Evolutionary conservation across 2,797 vertebrate genomes (phyloP).

Genomic region (Salarias fasciatus): DNA sequence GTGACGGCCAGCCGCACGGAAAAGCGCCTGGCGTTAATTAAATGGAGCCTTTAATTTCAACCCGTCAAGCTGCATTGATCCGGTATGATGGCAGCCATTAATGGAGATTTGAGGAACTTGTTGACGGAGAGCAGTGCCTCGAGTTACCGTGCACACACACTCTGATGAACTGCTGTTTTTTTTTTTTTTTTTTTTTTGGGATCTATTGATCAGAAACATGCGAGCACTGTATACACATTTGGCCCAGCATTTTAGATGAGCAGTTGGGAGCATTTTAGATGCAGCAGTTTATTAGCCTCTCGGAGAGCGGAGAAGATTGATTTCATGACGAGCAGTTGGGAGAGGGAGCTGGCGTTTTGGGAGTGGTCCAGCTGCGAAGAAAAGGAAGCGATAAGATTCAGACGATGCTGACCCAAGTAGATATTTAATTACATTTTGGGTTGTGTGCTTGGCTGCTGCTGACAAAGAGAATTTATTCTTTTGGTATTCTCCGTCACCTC

Average conservation of each 20-base stretch:
- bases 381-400: slow-evolving; percentile 49
- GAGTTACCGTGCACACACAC: slow-evolving; percentile 26
- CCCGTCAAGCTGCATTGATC: slow-evolving; percentile 24
- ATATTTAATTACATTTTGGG: slow-evolving; percentile 72
- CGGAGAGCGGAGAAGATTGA: slow-evolving; percentile 58
- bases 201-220: slow-evolving; percentile 51
- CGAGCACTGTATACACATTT: slow-evolving; percentile 26
- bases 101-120: slow-evolving; percentile 46
- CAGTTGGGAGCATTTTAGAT: slow-evolving; percentile 60
- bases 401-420: slow-evolving; percentile 68
- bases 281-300: slow-evolving; percentile 59
- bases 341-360: slow-evolving; percentile 34
- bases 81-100: slow-evolving; percentile 13
- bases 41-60: slow-evolving; percentile 12
- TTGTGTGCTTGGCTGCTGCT: slow-evolving; percentile 61
- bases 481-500: slow-evolving; percentile 35
- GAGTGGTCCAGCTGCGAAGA: slow-evolving; percentile 43
- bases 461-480: slow-evolving; percentile 59
- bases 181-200: too few relatives aligned
- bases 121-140: slow-evolving; percentile 40
- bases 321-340: slow-evolving; percentile 38
- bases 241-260: slow-evolving; percentile 57
- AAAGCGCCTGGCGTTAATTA: slow-evolving; percentile 14
- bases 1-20: slow-evolving; percentile 2
- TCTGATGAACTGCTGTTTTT: slow-evolving; percentile 60